Percentiles rank a stretch among this genome's conserved stretches.
These are phyloP conservation scores for Montipora cactus DNA, from an alignment of 64 coral and sea anemone species.

Conservation along the genomic window DNA sequence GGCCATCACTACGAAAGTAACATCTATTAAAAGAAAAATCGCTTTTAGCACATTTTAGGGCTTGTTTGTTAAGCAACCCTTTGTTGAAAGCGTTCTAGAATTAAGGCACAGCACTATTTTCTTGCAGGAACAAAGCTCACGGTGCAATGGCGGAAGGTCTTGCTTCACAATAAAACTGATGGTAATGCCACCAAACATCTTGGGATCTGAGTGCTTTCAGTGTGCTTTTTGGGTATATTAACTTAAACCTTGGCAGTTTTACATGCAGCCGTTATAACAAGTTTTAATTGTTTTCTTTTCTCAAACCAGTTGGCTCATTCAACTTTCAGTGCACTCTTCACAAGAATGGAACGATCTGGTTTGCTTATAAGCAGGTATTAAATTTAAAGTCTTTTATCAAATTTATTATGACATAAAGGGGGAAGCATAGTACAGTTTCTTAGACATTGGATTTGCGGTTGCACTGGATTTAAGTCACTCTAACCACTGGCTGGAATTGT, in stretches of 20 bases:
- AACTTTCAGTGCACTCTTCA: conserved; percentile 68
- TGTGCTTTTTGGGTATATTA: too few species aligned
- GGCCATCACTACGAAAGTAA: too few species aligned
- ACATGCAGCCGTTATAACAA: not conserved
- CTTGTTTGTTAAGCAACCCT: too few species aligned
- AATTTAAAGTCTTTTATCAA: too few species aligned
- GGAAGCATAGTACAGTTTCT: too few species aligned
- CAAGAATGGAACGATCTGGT: conserved; percentile 67
- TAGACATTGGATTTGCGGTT: too few species aligned
- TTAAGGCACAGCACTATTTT: not conserved
- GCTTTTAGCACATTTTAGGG: too few species aligned
- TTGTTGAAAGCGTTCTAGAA: too few species aligned
- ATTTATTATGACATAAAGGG: too few species aligned
- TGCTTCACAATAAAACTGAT: not conserved
- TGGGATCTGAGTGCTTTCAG: too few species aligned
- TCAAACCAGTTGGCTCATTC: conserved; percentile 45
- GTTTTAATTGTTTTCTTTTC: not conserved
- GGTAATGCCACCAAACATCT: not conserved
- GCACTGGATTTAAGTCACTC: too few species aligned
- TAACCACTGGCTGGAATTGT: not conserved
- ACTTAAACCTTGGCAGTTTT: not conserved
- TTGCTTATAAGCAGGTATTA: conserved; percentile 72
- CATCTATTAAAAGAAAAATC: too few species aligned
- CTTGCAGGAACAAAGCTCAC: conserved; percentile 51
- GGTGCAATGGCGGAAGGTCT: conserved; percentile 42